phyloP scores from a whole-genome alignment of 2,113 vertebrate species.

The Rhabdomys dilectus region DNA sequence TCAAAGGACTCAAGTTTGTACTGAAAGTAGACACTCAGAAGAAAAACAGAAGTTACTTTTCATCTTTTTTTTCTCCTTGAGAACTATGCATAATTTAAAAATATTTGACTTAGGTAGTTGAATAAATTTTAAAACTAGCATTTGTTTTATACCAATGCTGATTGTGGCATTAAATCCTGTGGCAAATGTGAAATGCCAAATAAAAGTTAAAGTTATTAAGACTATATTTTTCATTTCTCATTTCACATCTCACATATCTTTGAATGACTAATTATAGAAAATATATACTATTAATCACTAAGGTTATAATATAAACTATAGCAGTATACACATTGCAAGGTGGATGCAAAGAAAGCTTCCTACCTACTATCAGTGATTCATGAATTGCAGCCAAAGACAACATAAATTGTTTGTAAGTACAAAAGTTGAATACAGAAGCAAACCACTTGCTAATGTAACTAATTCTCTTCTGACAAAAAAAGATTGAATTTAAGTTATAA shows the following conservation, averaged over 20 bases:
- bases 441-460: background rate
- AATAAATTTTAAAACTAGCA: conserved; percentile 22
- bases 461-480: background rate
- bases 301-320: background rate
- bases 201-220: background rate
- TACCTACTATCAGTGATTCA: background rate
- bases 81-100: background rate
- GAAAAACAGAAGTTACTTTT: background rate
- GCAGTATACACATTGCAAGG: background rate
- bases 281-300: background rate
- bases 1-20: background rate
- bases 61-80: background rate
- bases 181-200: background rate
- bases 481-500: background rate
- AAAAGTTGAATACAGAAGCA: background rate
- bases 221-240: background rate
- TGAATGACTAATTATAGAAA: conserved; percentile 5
- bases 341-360: background rate
- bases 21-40: background rate
- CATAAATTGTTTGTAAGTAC: background rate
- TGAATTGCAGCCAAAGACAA: background rate
- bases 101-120: background rate
- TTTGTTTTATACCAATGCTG: background rate
- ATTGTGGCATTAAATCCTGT: background rate
- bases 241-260: background rate